These are phyloP conservation scores for Drosophila aldrichi DNA, from an alignment of 2,888 invertebrate genomes.

Conservation along the genomic window DNA sequence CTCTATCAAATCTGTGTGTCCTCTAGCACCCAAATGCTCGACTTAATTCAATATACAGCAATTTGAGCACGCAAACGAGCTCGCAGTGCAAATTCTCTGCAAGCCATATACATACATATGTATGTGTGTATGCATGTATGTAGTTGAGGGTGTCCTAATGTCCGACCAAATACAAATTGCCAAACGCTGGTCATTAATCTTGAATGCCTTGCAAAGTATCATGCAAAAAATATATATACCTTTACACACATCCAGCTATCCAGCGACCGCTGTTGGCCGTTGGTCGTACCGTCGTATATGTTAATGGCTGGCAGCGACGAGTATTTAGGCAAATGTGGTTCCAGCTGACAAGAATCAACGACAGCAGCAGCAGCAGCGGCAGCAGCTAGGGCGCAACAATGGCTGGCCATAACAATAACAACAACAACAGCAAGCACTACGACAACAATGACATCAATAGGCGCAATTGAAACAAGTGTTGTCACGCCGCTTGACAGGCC, in stretches of 20 bases:
- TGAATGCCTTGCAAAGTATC: constrained; percentile 45
- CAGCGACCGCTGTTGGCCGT: background rate
- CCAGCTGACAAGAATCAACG: constrained; percentile 10
- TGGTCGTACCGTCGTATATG: constrained; percentile 30
- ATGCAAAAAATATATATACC: constrained; percentile 34
- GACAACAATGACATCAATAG: constrained; percentile 61
- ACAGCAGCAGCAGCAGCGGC: constrained; percentile 11
- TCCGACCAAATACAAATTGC: constrained; percentile 29
- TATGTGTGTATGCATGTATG: no score
- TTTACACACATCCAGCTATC: constrained; percentile 14
- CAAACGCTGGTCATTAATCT: constrained; percentile 66
- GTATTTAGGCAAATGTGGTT: constrained; percentile 64
- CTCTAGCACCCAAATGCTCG: no score
- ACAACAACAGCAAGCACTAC: constrained; percentile 11
- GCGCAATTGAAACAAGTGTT: constrained; percentile 66
- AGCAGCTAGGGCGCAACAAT: constrained; percentile 42
- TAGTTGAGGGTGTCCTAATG: constrained; percentile 11
- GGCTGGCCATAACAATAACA: constrained; percentile 12
- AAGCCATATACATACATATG: no score
- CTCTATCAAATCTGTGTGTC: no score
- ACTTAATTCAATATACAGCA: constrained; percentile 4
- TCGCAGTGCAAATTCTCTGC: constrained; percentile 17
- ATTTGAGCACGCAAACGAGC: constrained; percentile 1
- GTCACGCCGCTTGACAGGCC: constrained; percentile 47
- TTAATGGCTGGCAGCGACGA: constrained; percentile 42